These are phyloP conservation scores for Morbakka virulenta DNA, from an alignment of 30 jellyfish, hydroid and myxozoan species.

Conservation along the genomic window DNA sequence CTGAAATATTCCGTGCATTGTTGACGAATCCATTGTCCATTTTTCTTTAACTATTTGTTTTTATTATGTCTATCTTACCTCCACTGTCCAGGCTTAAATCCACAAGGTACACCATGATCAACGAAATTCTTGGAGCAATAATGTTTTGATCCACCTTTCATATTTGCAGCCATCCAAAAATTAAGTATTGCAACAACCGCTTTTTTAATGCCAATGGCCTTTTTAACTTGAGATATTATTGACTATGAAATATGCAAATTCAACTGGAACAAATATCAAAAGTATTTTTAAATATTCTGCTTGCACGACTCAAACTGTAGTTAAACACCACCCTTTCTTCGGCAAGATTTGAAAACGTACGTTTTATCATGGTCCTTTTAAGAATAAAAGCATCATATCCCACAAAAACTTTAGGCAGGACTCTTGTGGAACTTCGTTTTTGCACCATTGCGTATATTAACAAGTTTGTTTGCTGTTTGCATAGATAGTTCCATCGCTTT, in stretches of 20 bases:
- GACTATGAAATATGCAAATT: conserved; percentile 16
- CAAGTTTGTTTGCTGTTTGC: no score
- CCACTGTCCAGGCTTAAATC: conserved; percentile 47
- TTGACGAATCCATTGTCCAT: conserved; percentile 55
- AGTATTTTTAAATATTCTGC: conserved; percentile 38
- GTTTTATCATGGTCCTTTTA: conserved; percentile 35
- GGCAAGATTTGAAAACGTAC: conserved; percentile 1
- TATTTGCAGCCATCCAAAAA: conserved; percentile 3
- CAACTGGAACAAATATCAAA: conserved; percentile 47
- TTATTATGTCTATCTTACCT: conserved; percentile 18
- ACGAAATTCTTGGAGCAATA: conserved; percentile 3
- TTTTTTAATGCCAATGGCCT: conserved; percentile 8
- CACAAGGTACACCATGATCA: conserved; percentile 38
- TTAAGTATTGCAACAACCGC: conserved; percentile 12
- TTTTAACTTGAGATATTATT: no score
- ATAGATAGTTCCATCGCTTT: no score
- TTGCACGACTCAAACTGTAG: conserved; percentile 39
- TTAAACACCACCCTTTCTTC: neutral
- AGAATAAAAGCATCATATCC: conserved; percentile 51
- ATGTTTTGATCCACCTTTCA: neutral
- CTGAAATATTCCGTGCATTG: conserved; percentile 21
- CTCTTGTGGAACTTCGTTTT: neutral
- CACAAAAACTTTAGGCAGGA: conserved; percentile 22
- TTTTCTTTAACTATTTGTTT: conserved; percentile 31
- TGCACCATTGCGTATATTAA: no score